phyloP scores from a whole-genome alignment of 1,140 invertebrate genomes.

The Archegozetes longisetosus region DNA sequence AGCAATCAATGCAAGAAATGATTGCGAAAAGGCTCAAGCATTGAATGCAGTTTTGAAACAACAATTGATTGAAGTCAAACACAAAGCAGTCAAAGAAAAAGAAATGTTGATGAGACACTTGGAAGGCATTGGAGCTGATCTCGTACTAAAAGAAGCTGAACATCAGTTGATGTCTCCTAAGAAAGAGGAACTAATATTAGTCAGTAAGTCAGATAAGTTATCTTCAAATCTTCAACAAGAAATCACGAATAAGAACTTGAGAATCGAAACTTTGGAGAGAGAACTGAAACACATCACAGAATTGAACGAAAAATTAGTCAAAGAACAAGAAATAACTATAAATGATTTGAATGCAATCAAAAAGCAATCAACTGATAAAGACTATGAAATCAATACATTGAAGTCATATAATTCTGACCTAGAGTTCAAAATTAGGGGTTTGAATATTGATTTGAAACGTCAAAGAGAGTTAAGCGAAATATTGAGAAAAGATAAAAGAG shows the following conservation, averaged over 20 bases:
- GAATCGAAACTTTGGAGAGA: constrained; percentile 27
- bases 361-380: constrained; percentile 30
- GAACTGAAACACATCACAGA: constrained; percentile 28
- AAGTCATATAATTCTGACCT: constrained; percentile 27
- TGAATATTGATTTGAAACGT: constrained; percentile 23
- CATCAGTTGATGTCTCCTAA: constrained; percentile 32
- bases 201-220: constrained; percentile 26
- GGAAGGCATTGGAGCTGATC: constrained; percentile 33
- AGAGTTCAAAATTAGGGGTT: constrained; percentile 27
- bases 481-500: constrained; percentile 31
- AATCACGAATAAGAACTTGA: constrained; percentile 27
- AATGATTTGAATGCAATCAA: constrained; percentile 29
- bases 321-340: constrained; percentile 29
- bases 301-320: constrained; percentile 27
- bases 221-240: constrained; percentile 24
- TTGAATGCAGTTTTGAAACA: constrained; percentile 28
- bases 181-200: constrained; percentile 27
- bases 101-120: constrained; percentile 31
- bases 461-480: constrained; percentile 27
- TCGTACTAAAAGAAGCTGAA: constrained; percentile 33
- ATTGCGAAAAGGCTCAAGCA: constrained; percentile 29
- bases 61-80: constrained; percentile 29
- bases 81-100: constrained; percentile 30
- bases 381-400: constrained; percentile 28
- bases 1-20: constrained; percentile 25